phyloP scores from a whole-genome alignment of 2,797 vertebrate species.

The Lophotriccus pileatus region DNA sequence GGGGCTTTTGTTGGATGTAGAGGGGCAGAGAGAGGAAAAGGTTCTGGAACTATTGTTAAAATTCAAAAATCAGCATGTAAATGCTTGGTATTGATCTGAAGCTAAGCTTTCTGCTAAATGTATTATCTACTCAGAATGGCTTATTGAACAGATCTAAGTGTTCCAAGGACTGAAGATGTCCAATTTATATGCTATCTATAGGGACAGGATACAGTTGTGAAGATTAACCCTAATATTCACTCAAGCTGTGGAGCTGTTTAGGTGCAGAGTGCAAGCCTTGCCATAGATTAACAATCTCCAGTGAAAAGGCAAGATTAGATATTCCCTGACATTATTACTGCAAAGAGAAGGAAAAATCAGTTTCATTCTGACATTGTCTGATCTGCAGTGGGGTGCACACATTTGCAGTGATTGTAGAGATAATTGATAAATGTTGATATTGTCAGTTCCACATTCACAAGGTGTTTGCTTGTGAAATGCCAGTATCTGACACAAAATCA shows the following conservation, averaged over 20 bases:
- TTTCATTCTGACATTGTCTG: background rate
- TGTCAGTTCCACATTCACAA: background rate
- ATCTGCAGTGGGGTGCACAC: background rate
- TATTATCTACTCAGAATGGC: background rate
- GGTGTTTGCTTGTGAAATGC: background rate
- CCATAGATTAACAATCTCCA: background rate
- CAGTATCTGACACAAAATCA: background rate
- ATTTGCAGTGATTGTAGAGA: background rate
- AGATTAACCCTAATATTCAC: background rate
- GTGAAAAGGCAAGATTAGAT: background rate
- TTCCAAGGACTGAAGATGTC: background rate
- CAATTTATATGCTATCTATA: background rate
- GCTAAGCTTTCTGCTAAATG: background rate
- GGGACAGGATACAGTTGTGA: background rate
- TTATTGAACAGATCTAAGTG: background rate
- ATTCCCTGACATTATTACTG: background rate
- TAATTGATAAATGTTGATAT: background rate
- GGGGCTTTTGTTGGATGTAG: background rate
- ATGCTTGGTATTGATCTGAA: background rate
- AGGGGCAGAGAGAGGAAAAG: background rate
- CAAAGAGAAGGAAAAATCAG: background rate
- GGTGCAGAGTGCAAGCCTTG: background rate
- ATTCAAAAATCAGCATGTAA: background rate
- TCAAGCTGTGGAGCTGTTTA: background rate
- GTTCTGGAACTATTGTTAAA: background rate